phyloP scores from a whole-genome alignment of 2,797 vertebrate species.

The Brachyalestes nurse region DNA sequence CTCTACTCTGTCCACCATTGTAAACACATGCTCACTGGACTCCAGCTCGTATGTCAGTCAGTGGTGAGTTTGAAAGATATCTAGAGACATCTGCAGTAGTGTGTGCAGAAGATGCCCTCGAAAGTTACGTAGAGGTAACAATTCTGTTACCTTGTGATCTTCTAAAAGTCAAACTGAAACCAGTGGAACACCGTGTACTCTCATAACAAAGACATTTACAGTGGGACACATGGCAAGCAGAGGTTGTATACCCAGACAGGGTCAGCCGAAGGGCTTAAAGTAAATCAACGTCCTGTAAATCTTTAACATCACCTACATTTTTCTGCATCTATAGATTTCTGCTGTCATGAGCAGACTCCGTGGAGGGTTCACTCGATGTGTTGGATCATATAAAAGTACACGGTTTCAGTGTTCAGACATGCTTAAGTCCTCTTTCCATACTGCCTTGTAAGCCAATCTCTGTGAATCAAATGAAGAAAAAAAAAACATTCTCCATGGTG shows the following conservation, averaged over 20 bases:
- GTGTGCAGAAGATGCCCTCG: not conserved
- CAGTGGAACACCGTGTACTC: not conserved
- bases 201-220: not conserved
- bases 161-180: not conserved
- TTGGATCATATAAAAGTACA: conserved; percentile 33
- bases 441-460: not conserved
- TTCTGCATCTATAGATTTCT: conserved; percentile 24
- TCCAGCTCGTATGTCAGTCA: not conserved
- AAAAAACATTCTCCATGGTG: not conserved
- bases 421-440: not conserved
- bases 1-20: conserved; percentile 37
- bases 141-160: not conserved
- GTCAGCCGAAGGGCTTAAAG: not conserved
- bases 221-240: not conserved
- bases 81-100: not conserved
- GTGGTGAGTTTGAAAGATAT: not conserved
- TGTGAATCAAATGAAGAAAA: not conserved
- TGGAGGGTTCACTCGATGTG: conserved; percentile 21
- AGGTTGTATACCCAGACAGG: not conserved
- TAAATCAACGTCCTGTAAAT: conserved; percentile 26
- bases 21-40: not conserved
- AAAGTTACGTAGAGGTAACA: not conserved
- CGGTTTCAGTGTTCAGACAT: conserved; percentile 29
- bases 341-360: conserved; percentile 27
- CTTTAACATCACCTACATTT: conserved; percentile 23